Evolutionary conservation across 2,113 vertebrate genomes (phyloP), one percentile per base, ranked within the genome.

Genomic region (Nymphicus hollandicus): DNA sequence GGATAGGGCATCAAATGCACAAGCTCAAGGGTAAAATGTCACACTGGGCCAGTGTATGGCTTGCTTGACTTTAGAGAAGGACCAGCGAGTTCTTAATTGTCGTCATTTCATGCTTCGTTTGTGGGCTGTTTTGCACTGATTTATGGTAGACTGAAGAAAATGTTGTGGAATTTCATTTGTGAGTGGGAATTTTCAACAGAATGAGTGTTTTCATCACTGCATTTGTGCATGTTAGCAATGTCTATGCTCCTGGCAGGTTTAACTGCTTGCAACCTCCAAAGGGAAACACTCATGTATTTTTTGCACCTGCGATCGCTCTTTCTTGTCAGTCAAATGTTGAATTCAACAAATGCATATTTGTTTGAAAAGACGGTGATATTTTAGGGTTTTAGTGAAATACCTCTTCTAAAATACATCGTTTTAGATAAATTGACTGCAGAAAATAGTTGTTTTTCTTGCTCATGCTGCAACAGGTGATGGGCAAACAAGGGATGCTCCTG

Each of bases 21-120:
- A 66, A 66, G 44, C 64, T 94, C 71, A 91, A 95, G 89, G 88
- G 93, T 81, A 93, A 96, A 96, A 91, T 94, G 92, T 94, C 90
- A 90, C 35, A 44, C 18, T 64, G 50, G 76, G 33, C 41, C 43
- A 35, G 35, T 17, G 35, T 20, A 61, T 49, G 53, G 4, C 31
- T 69, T 72, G 29, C 13, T 63, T 73, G 29, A 78, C 66, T 68
- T 69, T 83, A 39, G 43, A 83, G 41, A 35, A 91, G 35, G 33
- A 58, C 29, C 28, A 27, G 23, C 4, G 2, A 49, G 8, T 50
- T 80, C 33, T 68, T 71, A 33, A 11, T 86, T 41, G 23, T 73
- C 4, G 0, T 39, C 11, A 35, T 61, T 83, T 84, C 39, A 9
- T 2, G 1, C 55, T 64, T 12, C 9, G 11, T 86, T 93, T 78